Base-by-base conservation (phyloP, 2,888 invertebrate genomes). In the Notocelia uddmanniana region DNA sequence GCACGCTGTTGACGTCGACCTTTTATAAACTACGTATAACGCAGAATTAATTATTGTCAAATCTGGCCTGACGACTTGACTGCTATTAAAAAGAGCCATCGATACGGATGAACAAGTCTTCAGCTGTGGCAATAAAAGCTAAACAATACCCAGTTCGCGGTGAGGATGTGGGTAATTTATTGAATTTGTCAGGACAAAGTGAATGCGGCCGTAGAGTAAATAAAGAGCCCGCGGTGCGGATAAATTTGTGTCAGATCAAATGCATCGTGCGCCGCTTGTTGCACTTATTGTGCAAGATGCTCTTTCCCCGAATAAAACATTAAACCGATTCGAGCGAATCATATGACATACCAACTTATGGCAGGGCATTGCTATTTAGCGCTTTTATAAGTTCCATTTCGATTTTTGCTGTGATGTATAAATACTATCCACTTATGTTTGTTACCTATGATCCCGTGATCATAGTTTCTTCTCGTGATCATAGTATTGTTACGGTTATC, bases 241-340 rank as follows among this genome's bases (percentile, higher is more conserved):
- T 93, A 93, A 92, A 93, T 93, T 93, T 87, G 91, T 92, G 92
- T 92, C 93, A 93, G 90, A 92, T 93, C 93, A 93, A 93, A 93
- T 93, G 93, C 88, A 89, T 89, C 91, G 91, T 87, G 88, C 85
- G 80, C 77, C 78, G 79, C 85, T 91, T 91, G 89, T 92, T 93
- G 91, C 89, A 86, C 85, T 91, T 92, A 86, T 90, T 91, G 87
- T 77, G 75, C 78, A 77, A 74, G 77, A 79, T 50, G 45, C 60
- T 60, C 71, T 62, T 60, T 67, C 71, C 60, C 64, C 64, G 52
- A 64, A 64, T 54, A 64, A 37, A 54, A 34, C 34, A 64, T 64
- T 52, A 34, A 64, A n/a, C 64, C 23, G 26, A n/a, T 6, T 23
- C n/a, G 34, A 64, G 34, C 31, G 48, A 63, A 9, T 48, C 31